Conservation (phyloP, 2,797 vertebrate genomes). For the Helicolenus hilgendorfi region DNA sequence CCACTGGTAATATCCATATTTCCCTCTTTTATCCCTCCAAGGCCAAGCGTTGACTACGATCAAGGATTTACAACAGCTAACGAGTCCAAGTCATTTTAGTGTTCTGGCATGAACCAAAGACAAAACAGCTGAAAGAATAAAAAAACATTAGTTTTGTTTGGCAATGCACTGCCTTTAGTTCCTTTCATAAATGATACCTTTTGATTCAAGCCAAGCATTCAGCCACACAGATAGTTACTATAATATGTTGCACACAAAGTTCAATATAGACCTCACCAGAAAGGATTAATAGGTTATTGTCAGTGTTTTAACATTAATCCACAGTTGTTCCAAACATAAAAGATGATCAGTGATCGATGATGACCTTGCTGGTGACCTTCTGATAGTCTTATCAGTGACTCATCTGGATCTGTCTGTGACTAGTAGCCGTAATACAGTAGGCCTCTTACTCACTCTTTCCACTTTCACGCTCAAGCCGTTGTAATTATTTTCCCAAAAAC, state of each 20-base stretch:
- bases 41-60: conserved; percentile 62
- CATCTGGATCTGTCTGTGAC: conserved; percentile 15
- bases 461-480: conserved; percentile 1
- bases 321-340: neutral
- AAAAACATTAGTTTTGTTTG: conserved; percentile 34
- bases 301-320: neutral
- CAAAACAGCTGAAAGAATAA: conserved; percentile 67
- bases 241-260: neutral
- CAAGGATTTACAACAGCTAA: conserved; percentile 59
- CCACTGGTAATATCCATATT: conserved; percentile 71
- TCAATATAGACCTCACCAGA: neutral
- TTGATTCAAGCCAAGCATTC: neutral
- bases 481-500: conserved; percentile 11
- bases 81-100: conserved; percentile 56
- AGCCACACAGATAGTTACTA: neutral
- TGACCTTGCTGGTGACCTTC: neutral
- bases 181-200: conserved; percentile 31
- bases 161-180: conserved; percentile 18
- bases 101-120: conserved; percentile 44
- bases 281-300: neutral
- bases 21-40: conserved; percentile 56
- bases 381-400: conserved; percentile 42
- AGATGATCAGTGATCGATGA: neutral
- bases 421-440: neutral
- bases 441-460: conserved; percentile 51